Base-by-base conservation (phyloP, 2,797 vertebrate species). In the Pseudomugil gertrudae region DNA sequence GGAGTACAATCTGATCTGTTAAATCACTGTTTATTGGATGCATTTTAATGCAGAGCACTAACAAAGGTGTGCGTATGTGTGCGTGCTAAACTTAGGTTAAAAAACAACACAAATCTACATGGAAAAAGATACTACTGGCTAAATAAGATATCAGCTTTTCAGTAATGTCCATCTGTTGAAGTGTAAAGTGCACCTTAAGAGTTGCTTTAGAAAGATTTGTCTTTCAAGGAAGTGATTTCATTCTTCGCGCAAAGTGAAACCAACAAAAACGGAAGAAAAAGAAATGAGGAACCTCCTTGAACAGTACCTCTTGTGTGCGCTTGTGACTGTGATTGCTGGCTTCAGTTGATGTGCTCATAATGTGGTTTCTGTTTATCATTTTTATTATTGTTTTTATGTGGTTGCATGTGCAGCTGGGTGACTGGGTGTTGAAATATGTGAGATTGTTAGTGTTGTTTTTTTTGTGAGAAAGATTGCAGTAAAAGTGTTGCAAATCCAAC, bases 251-350 rank as follows among this genome's bases (percentile, higher is more conserved):
- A 47, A 47, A 47, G 43, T 7, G 9, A 47, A 60, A 78, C 73
- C 78, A 67, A 65, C 56, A 36, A 23, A 65, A 47, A 62, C 14
- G 7, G 11, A 3, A 58, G 53, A 55, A 72, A 78, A n/a, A 69
- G 15, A 53, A 68, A 87, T 84, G 81, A 78, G 79, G 90, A 84
- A 61, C 88, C 84, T 90, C 83, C 84, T 76, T 78, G 78, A 87
- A 89, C 87, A 79, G 88, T 87, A 92, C 89, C 87, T 92, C 90
- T 86, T 73, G 83, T 88, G 84, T 48, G 64, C 21, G 63, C 63
- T 83, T 83, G 85, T 90, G 86, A 90, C 78, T 81, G 83, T 89
- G 78, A 70, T 82, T 74, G 79, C 84, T 79, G 80, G 83, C 83
- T 86, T 85, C 48, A 72, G 80, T 81, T 76, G 68, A 80, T 52